Conservation (phyloP, 2,113 vertebrate genomes). For the Varanus salvator region DNA sequence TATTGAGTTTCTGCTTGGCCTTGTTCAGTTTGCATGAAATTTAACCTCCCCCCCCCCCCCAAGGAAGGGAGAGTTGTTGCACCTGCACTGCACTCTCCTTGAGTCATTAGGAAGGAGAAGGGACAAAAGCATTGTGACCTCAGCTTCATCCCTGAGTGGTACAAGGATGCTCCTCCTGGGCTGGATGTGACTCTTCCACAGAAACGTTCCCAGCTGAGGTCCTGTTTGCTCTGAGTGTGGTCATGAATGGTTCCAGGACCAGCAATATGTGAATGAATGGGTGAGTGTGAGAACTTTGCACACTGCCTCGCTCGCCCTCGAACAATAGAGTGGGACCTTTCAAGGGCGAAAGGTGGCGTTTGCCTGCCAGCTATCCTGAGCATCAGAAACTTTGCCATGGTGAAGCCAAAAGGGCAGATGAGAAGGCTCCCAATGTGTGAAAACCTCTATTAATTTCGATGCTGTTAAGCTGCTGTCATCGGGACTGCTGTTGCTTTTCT, state of each 20-base stretch:
- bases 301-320: not conserved
- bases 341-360: conserved; percentile 8
- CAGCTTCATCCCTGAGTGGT: not conserved
- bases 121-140: not conserved
- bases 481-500: conserved; percentile 3
- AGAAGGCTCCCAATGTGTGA: not conserved
- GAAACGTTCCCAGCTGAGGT: not conserved
- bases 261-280: not conserved
- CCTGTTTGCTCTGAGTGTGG: not conserved
- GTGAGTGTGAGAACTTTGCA: not conserved
- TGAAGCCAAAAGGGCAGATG: conserved; percentile 6
- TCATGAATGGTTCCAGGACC: not conserved
- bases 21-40: not conserved
- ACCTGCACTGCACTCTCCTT: too few species aligned
- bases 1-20: not conserved
- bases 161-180: not conserved
- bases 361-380: not conserved
- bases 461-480: not conserved
- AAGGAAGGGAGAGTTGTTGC: too few species aligned
- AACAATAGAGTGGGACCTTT: not conserved
- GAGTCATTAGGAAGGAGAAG: not conserved
- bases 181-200: too few species aligned
- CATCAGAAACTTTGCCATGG: not conserved
- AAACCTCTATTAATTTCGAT: not conserved
- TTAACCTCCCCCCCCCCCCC: too few species aligned